These are phyloP conservation scores for Actinostola sp. DNA, from an alignment of 92 coral and sea anemone species.

Conservation along the genomic window DNA sequence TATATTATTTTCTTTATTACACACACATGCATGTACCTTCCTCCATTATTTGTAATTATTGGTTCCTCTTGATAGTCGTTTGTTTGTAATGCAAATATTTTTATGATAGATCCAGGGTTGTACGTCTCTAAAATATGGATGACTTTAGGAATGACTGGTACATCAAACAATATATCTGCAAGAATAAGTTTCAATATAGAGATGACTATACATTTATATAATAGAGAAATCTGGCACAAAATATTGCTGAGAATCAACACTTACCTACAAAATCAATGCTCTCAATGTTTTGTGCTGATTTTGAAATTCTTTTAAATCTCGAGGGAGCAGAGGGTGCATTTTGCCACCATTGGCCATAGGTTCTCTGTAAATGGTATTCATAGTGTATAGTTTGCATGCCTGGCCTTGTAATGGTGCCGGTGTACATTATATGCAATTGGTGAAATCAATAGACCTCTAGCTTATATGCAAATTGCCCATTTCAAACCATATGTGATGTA, in stretches of 20 bases:
- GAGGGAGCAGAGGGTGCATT: conserved; percentile 73
- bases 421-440: no score
- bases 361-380: conserved; percentile 73
- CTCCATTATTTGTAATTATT: background rate
- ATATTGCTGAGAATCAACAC: no score
- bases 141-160: conserved; percentile 75
- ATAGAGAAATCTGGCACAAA: no score
- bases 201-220: no score
- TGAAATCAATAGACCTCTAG: no score
- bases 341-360: conserved; percentile 96
- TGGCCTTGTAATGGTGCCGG: no score
- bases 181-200: background rate
- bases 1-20: no score
- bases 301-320: conserved; percentile 36
- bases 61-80: background rate
- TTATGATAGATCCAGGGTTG: conserved; percentile 96
- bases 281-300: conserved; percentile 36
- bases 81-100: conserved; percentile 72
- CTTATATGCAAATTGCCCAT: no score
- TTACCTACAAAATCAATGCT: conserved; percentile 97
- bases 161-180: conserved; percentile 66
- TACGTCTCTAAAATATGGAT: conserved; percentile 91
- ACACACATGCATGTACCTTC: background rate
- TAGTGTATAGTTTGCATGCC: no score
- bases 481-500: no score